Evolutionary conservation across 2,113 vertebrate species (phyloP), one percentile per base, ranked within the genome.

Genomic region (Benitochromis conjunctus): DNA sequence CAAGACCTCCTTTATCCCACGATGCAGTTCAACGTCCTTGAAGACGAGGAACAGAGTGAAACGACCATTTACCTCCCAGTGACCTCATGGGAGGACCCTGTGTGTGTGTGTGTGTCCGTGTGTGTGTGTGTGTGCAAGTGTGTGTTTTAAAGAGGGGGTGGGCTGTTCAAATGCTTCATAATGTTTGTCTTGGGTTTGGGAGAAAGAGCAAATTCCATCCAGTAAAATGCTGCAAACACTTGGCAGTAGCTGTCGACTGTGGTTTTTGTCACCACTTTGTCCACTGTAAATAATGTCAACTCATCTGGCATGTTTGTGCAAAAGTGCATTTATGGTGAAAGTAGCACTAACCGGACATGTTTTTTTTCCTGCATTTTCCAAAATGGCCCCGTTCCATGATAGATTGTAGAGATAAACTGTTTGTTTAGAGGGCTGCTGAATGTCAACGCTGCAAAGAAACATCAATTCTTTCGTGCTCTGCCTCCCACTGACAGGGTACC

Each of bases 401-500:
- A 87, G 92, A 90, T 91, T 91, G 92, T 86, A 7, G 82, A 89
- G 91, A 94, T 89, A 95, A 94, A 92, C 88, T 90, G 90, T 93
- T 92, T 93, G 93, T 95, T 94, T 92, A 86, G 90, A 92, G 87
- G 90, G 88, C 94, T 93, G 91, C 91, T 92, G 89, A 94, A 90
- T 94, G 89, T 94, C 93, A 93, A 60, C 60, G 56, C 86, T 89
- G 85, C 12, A 21, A 88, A 91, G 85, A 91, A 88, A 91, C 93
- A 93, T 93, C 88, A 92, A 87, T 92, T 94, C 88, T 92, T 78
- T 92, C 81, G 91, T 76, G 57, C 96, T 86, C 83, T 90, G 83
- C 71, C 90, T 94, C 92, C 86, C 82, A 94, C 84, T 92, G 92
- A 93, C 97, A 78, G 98, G 97, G 92, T 99, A 98, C 95, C 97